Evolutionary conservation across 2,113 vertebrate genomes (phyloP).

Genomic region (Elgaria multicarinata): DNA sequence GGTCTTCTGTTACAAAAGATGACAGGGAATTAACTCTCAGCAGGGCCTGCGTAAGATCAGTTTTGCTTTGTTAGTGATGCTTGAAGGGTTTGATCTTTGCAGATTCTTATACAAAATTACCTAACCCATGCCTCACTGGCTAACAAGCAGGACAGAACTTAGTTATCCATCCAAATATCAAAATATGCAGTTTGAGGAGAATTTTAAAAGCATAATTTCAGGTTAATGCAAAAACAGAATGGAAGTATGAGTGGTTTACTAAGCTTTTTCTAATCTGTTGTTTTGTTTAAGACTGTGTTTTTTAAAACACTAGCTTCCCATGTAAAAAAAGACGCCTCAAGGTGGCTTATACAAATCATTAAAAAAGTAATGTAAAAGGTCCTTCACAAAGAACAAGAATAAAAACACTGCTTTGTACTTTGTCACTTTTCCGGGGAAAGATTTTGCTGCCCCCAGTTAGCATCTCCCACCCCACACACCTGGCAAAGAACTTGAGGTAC

Average conservation of each 20-base stretch:
- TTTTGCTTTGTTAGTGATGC: background rate
- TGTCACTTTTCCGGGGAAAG: background rate
- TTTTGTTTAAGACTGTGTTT: background rate
- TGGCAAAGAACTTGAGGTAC: no score
- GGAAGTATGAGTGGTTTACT: background rate
- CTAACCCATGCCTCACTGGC: background rate
- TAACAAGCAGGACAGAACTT: background rate
- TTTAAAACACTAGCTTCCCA: background rate
- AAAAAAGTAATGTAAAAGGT: background rate
- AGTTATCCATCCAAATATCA: background rate
- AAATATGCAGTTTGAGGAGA: background rate
- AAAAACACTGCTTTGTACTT: background rate
- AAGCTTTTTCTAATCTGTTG: background rate
- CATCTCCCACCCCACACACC: no score
- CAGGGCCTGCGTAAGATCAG: background rate
- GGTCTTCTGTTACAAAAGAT: background rate
- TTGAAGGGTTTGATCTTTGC: background rate
- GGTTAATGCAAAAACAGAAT: background rate
- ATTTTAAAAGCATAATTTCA: background rate
- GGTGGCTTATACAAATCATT: background rate
- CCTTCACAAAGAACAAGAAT: background rate
- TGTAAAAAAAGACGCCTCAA: background rate
- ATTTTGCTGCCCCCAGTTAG: background rate
- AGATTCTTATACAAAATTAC: background rate
- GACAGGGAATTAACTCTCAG: background rate